Conservation (phyloP, 2,888 invertebrate genomes). For the Gibbula magus region DNA sequence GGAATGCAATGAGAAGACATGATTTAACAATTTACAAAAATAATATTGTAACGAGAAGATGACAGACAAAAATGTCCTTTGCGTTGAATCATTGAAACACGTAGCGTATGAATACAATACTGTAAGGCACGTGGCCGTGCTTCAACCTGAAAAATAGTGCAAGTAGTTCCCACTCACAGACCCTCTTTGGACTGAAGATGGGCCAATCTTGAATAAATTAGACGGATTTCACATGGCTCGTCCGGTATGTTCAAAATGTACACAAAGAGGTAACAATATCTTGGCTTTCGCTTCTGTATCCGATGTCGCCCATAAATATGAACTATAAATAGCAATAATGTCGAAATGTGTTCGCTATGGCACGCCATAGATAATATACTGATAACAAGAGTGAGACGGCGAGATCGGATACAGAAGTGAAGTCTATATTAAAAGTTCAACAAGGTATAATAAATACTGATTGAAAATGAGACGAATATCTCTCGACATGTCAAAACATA, state of each 20-base stretch:
- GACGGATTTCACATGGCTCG: constrained; percentile 19
- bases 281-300: constrained; percentile 1
- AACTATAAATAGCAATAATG: constrained; percentile 24
- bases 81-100: not conserved
- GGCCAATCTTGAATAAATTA: constrained; percentile 13
- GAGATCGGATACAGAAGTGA: not conserved
- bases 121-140: not conserved
- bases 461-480: constrained; percentile 22
- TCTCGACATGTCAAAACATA: constrained; percentile 20
- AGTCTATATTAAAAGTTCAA: constrained; percentile 21
- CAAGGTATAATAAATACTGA: constrained; percentile 24
- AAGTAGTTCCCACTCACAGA: not conserved
- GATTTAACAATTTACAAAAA: constrained; percentile 19
- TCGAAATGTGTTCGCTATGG: constrained; percentile 20
- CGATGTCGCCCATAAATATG: constrained; percentile 15
- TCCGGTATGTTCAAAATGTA: constrained; percentile 24
- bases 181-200: not conserved
- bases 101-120: constrained; percentile 1
- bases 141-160: constrained; percentile 11
- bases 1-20: constrained; percentile 3
- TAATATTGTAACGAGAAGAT: not conserved
- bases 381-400: constrained; percentile 11
- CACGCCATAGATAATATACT: constrained; percentile 13
- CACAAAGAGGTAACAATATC: constrained; percentile 20
- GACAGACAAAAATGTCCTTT: not conserved